A percentile compares a stretch with the other conserved stretches of the same genome.
phyloP scores from a whole-genome alignment of 2,888 invertebrate species.

The Drosophila incognita region DNA sequence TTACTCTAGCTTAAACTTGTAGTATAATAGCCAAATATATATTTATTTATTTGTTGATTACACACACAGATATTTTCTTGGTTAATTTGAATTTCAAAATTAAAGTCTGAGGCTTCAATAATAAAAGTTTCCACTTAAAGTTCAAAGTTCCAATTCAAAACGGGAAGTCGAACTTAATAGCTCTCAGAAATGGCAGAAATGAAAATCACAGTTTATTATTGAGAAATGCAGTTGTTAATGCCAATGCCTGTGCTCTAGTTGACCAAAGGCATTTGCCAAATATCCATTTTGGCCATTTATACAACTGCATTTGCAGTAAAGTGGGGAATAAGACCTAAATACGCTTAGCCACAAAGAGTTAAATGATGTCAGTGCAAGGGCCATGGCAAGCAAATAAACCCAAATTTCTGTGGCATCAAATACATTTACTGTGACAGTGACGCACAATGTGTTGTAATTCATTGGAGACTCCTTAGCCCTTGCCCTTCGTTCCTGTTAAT shows the following conservation, averaged over 20 bases:
- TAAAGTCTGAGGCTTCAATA: not conserved
- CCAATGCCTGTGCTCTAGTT: not conserved
- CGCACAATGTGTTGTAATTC: constrained; percentile 72
- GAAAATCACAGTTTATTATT: not conserved
- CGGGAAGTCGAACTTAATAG: not conserved
- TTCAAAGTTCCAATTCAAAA: not conserved
- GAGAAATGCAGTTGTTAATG: not conserved
- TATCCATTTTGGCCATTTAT: not conserved
- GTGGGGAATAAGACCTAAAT: not conserved
- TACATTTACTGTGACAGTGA: constrained; percentile 33
- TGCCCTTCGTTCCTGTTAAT: constrained; percentile 4
- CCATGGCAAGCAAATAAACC: constrained; percentile 10
- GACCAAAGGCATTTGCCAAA: not conserved
- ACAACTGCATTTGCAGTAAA: not conserved
- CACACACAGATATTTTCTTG: not conserved
- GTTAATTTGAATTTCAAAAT: no score
- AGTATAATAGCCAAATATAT: not conserved
- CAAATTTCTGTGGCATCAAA: constrained; percentile 31
- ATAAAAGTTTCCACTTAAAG: not conserved
- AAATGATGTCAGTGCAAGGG: constrained; percentile 46
- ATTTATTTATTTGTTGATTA: not conserved
- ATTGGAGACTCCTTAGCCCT: constrained; percentile 56
- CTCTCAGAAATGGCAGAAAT: not conserved
- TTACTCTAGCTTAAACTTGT: not conserved
- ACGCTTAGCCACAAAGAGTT: not conserved